Evolutionary conservation across 2,113 vertebrate genomes (phyloP), one percentile per base, ranked within the genome.

Genomic region (Upupa epops): DNA sequence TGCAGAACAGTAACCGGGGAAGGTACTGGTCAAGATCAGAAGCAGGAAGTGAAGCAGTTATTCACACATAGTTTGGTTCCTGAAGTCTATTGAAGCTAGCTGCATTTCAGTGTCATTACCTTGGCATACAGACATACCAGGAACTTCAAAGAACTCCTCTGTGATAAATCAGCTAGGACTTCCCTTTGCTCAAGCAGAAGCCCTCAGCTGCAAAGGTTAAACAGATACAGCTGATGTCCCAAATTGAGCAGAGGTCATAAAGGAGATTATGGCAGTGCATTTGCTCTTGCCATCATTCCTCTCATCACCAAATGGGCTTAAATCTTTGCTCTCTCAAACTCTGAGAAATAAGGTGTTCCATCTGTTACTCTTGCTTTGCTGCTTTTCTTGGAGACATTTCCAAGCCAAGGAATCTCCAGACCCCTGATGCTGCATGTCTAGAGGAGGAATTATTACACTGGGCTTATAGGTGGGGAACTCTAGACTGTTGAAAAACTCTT

Each of bases 31-130:
- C 75, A 78, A 65, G 52, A 56, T 11, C 56, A 91, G 61, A 69
- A n/a, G 76, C 26, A 82, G 58, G 42, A 32, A 90, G 42, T 77
- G 49, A 90, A 80, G 66, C 42, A 24, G 37, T 66, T 92, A 60
- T 81, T 80, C 52, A 51, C 49, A 69, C 37, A 71, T 8, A 25
- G 70, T 37, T 55, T 80, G 36, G 56, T 70, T 49, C 54, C 74
- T 78, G 34, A 34, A 87, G 26, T 29, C 66, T 59, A 4, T 87
- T 89, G 72, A 66, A 78, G 45, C 58, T 83, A 51, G 56, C 34
- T 89, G 49, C 40, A n/a, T 87, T 95, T 93, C 91, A 93, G 31
- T 65, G 26, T 65, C 69, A 85, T 52, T 80, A 91, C 91, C 56
- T 72, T 79, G 63, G 79, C 71, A 86, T 36, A 66, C n/a, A 79